Evolutionary conservation across 2,888 invertebrate species (phyloP).

Genomic region (Hydraecia micacea): DNA sequence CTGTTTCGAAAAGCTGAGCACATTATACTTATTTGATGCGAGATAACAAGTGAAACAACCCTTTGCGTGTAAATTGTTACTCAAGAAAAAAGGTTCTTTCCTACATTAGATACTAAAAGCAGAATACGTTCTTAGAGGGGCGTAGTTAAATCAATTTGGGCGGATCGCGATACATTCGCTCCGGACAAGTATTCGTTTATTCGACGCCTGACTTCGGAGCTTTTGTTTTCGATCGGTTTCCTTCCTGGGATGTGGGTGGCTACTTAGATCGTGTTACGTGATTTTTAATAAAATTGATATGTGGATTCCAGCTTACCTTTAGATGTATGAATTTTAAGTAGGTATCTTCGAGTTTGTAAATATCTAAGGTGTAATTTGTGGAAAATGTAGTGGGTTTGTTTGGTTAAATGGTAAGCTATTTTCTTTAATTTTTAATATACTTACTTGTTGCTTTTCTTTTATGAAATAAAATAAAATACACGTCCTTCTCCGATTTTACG

Average conservation of each 20-base stretch:
- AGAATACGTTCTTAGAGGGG: constrained; percentile 68
- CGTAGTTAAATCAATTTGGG: constrained; percentile 80
- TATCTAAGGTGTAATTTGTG: not conserved
- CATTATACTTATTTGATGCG: constrained; percentile 62
- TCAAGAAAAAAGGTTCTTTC: constrained; percentile 58
- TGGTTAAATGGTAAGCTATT: not conserved
- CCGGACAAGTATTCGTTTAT: constrained; percentile 74
- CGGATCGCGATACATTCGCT: constrained; percentile 76
- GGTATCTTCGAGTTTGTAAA: not conserved
- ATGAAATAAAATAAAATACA: not conserved
- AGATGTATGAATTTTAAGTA: constrained; percentile 1
- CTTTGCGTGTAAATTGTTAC: constrained; percentile 66
- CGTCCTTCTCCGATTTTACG: not conserved
- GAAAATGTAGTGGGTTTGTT: not conserved
- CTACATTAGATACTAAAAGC: constrained; percentile 66
- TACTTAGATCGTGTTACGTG: constrained; percentile 60
- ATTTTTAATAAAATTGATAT: constrained; percentile 40
- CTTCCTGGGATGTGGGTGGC: constrained; percentile 42
- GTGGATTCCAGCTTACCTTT: constrained; percentile 1
- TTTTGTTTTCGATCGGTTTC: constrained; percentile 71
- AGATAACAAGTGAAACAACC: constrained; percentile 68
- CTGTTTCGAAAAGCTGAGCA: constrained; percentile 52
- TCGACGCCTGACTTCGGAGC: constrained; percentile 61
- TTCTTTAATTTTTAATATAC: not conserved
- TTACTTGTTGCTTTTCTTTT: not conserved